phyloP scores from a whole-genome alignment of 2,113 vertebrate genomes.

The Stigmatopora nigra region DNA sequence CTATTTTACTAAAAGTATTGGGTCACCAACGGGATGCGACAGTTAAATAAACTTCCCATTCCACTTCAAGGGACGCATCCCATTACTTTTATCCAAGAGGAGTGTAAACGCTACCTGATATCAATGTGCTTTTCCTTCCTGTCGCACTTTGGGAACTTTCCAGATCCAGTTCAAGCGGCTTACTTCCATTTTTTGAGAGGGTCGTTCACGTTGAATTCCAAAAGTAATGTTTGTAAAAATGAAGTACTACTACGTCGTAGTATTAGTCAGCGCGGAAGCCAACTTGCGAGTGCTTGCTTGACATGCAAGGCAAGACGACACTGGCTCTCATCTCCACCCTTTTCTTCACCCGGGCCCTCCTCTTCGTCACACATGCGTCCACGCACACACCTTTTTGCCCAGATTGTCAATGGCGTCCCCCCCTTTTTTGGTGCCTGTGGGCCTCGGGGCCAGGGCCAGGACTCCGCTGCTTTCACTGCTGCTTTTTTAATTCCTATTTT shows the following conservation, averaged over 20 bases:
- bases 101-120: not conserved
- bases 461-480: not conserved
- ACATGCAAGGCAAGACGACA: not conserved
- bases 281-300: not conserved
- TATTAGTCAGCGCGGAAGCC: not conserved
- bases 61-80: not conserved
- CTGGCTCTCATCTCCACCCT: constrained; percentile 10
- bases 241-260: not conserved
- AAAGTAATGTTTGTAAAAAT: not conserved
- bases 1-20: not conserved
- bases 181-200: not conserved
- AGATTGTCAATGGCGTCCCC: constrained; percentile 2
- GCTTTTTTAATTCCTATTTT: too few relatives aligned
- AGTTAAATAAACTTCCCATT: too few relatives aligned
- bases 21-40: not conserved
- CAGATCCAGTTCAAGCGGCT: not conserved
- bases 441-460: not conserved
- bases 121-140: not conserved
- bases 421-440: not conserved
- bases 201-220: not conserved
- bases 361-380: not conserved
- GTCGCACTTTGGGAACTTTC: not conserved
- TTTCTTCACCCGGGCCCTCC: constrained; percentile 2
- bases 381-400: constrained; percentile 11
- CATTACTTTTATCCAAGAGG: not conserved